phyloP scores from a whole-genome alignment of 2,797 vertebrate species.

The Oophaga sylvatica region DNA sequence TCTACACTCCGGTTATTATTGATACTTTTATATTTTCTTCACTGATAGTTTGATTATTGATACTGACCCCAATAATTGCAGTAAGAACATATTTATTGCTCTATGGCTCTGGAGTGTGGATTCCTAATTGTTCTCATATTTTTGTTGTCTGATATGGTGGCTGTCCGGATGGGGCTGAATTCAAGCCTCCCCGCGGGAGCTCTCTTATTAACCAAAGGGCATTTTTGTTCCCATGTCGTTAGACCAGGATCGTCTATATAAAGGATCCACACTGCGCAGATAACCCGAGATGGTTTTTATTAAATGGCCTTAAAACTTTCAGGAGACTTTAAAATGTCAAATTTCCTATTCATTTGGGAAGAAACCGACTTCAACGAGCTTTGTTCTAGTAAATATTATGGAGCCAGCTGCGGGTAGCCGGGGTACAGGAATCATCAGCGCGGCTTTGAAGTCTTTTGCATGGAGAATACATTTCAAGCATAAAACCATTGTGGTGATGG shows the following conservation, averaged over 20 bases:
- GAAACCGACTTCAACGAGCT: constrained; percentile 39
- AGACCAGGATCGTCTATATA: neutral
- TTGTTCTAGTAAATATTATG: constrained; percentile 51
- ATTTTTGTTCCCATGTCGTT: neutral
- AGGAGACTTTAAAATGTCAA: constrained; percentile 46
- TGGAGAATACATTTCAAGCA: constrained; percentile 35
- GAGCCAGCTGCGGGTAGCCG: constrained; percentile 37
- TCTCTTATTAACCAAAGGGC: neutral
- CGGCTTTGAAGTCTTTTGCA: constrained; percentile 46
- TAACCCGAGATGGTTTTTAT: neutral
- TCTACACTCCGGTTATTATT: too few relatives aligned
- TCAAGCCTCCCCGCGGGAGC: neutral
- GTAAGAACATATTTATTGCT: too few relatives aligned
- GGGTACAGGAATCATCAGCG: constrained; percentile 25
- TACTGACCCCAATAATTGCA: too few relatives aligned
- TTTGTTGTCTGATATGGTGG: neutral
- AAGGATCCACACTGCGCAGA: neutral
- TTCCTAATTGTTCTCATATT: neutral
- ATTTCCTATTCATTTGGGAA: constrained; percentile 35
- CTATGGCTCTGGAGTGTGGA: too few relatives aligned
- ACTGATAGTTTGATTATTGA: too few relatives aligned
- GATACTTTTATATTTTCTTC: too few relatives aligned
- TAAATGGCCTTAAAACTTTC: constrained; percentile 4
- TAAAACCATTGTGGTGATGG: constrained; percentile 18
- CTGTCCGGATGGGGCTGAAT: neutral